Evolutionary conservation across 2,113 vertebrate species (phyloP), one percentile per base, ranked within the genome.

Genomic region (Vombatus ursinus): DNA sequence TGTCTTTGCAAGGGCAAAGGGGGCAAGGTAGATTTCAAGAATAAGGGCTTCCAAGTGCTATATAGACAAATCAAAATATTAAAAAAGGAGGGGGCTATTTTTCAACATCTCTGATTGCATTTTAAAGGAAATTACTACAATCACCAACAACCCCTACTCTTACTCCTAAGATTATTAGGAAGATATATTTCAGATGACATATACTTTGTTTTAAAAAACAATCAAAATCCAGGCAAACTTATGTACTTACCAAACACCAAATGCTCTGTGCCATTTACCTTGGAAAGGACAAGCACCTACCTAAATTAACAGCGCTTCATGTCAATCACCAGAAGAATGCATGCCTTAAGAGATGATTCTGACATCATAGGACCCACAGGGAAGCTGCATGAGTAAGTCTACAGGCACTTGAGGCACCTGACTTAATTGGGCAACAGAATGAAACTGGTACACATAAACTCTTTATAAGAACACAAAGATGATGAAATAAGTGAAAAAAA

Each of bases 41-140:
- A 44, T 44, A 84, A 77, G 19, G 44, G 68, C n/a, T 84, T 84
- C 68, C 37, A 84, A 84, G n/a, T 84, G 19, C 68, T n/a, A 77
- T 77, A 77, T 44, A 84, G n/a, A 6, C 19, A 84, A 84, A 84
- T 44, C n/a, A 84, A n/a, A 77, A 19, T 77, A 84, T 44, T 77
- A 23, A 84, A 44, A 44, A 8, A 6, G 57, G 37, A 8, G 19
- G 57, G 37, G 37, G 68, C 19, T 44, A 37, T 44, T 84, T 84
- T 44, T 44, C 68, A 84, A 23, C 48, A 96, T 84, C 24, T 31
- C 51, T 57, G 95, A 93, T 93, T 90, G 90, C 3, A n/a, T 49
- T 95, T 93, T 89, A 95, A 61, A 96, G 51, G 26, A 94, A 96
- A 94, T 68, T 24, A 95, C 47, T 92, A 50, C 52, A 95, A 52